These are phyloP conservation scores for Cyanoderma ruficeps DNA, from an alignment of 2,113 vertebrate genomes.

Conservation along the genomic window DNA sequence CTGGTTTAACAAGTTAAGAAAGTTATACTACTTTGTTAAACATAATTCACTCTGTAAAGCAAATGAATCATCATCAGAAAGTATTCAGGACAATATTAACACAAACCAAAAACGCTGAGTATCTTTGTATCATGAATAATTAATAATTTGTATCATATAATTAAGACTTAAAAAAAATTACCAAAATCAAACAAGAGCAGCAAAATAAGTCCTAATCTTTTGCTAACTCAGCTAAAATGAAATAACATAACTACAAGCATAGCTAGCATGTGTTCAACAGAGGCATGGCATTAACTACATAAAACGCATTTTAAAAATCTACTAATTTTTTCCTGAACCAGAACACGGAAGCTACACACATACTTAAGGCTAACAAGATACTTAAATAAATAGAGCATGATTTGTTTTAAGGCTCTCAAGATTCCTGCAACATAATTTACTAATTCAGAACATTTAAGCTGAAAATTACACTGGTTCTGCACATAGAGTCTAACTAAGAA, in stretches of 20 bases:
- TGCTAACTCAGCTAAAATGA: not conserved
- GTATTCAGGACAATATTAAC: not conserved
- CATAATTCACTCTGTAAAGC: not conserved
- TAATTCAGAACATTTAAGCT: not conserved
- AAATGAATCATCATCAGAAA: not conserved
- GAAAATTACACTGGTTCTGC: not conserved
- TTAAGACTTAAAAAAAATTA: not conserved
- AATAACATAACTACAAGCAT: not conserved
- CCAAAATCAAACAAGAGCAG: not conserved
- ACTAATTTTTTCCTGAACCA: not conserved
- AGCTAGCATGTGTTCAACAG: not conserved
- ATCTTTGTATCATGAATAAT: not conserved
- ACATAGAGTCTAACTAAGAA: not conserved
- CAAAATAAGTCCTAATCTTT: not conserved
- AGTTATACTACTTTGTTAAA: not conserved
- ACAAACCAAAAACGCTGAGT: not conserved
- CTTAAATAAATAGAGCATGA: not conserved
- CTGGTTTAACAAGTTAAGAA: not conserved
- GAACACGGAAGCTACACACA: not conserved
- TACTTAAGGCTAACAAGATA: not conserved
- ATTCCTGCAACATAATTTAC: not conserved
- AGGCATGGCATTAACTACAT: not conserved
- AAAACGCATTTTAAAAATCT: not conserved
- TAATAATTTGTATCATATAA: too few species aligned
- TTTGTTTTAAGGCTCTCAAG: not conserved